Conservation (phyloP, 2,888 invertebrate genomes). For the Tribolium freemani region DNA sequence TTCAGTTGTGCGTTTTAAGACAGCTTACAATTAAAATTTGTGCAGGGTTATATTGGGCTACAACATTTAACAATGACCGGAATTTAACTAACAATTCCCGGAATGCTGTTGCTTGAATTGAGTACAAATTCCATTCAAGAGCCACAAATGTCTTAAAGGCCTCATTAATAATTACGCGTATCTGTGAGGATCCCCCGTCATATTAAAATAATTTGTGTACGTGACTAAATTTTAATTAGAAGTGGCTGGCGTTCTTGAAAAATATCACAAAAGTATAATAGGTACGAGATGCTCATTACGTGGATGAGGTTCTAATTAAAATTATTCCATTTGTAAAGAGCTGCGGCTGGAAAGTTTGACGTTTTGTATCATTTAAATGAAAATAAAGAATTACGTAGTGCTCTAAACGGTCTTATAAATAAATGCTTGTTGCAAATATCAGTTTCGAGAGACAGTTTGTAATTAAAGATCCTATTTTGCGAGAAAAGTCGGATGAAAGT, state of each 20-base stretch:
- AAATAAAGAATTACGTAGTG: background rate
- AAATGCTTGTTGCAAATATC: background rate
- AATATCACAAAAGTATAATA: background rate
- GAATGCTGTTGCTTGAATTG: slow-evolving; percentile 25
- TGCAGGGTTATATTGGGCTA: background rate
- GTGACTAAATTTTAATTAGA: slow-evolving; percentile 28
- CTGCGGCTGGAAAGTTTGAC: background rate
- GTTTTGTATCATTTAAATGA: background rate
- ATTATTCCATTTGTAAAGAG: background rate
- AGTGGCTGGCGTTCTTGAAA: background rate
- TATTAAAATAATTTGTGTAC: slow-evolving; percentile 20
- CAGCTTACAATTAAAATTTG: too few relatives aligned
- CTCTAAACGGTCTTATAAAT: background rate
- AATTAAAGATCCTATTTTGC: background rate
- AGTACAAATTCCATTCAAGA: slow-evolving; percentile 29
- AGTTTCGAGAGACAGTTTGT: background rate
- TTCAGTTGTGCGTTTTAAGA: background rate
- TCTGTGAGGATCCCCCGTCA: background rate
- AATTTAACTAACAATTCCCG: slow-evolving; percentile 20
- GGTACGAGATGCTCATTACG: background rate
- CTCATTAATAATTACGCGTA: slow-evolving; percentile 21
- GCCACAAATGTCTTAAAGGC: slow-evolving; percentile 35
- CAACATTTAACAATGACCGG: slow-evolving; percentile 6
- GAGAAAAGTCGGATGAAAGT: background rate
- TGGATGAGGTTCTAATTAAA: background rate